phyloP scores from a whole-genome alignment of 2,888 invertebrate genomes.

The Nephrotoma flavescens region DNA sequence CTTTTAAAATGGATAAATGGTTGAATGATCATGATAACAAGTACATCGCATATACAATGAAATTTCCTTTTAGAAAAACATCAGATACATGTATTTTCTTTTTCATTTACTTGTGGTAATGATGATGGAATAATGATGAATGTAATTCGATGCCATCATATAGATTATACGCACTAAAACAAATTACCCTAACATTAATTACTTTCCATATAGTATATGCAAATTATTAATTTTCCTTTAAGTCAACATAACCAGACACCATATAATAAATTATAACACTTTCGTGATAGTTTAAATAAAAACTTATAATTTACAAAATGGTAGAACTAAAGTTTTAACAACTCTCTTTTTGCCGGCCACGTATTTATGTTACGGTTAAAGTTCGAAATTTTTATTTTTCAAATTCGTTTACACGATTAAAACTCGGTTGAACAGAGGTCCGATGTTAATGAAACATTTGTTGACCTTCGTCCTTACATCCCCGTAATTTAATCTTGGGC shows the following conservation, averaged over 20 bases:
- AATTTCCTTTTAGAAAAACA: neutral
- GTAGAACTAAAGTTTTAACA: neutral
- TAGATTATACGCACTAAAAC: neutral
- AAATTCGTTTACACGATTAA: too few species aligned
- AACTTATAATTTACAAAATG: too few species aligned
- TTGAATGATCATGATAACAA: neutral
- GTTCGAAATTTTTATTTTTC: too few species aligned
- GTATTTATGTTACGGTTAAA: too few species aligned
- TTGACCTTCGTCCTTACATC: too few species aligned
- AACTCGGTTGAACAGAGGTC: too few species aligned
- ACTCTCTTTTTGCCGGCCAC: neutral
- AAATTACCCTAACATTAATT: neutral
- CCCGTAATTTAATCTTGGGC: too few species aligned
- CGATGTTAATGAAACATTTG: too few species aligned
- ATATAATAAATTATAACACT: neutral
- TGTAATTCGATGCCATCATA: neutral
- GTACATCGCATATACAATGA: neutral
- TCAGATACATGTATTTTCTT: too few species aligned
- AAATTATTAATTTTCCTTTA: neutral
- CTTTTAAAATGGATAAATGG: neutral
- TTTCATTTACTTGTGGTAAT: neutral
- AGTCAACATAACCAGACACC: neutral
- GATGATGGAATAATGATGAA: neutral
- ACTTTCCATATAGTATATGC: neutral
- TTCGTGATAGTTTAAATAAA: neutral